These are phyloP conservation scores for Microchrysa polita DNA, from an alignment of 2,888 invertebrate species.

Conservation along the genomic window DNA sequence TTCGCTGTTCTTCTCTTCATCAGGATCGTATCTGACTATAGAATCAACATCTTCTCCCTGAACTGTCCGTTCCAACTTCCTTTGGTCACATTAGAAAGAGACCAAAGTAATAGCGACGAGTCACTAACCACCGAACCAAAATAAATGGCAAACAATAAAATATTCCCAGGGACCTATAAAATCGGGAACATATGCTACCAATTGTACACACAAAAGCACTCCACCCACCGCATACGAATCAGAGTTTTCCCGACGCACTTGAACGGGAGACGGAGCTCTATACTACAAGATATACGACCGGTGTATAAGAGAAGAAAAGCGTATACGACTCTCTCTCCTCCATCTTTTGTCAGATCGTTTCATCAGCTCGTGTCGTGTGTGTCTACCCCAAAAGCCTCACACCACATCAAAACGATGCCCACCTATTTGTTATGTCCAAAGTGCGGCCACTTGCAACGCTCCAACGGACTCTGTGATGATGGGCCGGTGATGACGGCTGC, in stretches of 20 bases:
- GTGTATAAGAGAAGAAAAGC: too few species aligned
- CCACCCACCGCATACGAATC: not conserved
- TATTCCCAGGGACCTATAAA: conserved; percentile 50
- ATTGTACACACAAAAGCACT: conserved; percentile 42
- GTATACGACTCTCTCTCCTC: conserved; percentile 18
- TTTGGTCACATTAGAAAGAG: conserved; percentile 38
- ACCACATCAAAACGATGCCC: conserved; percentile 19
- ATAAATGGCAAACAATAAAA: conserved; percentile 49
- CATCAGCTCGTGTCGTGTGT: conserved; percentile 12
- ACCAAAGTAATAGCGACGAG: conserved; percentile 38
- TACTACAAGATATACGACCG: not conserved
- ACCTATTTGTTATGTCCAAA: conserved; percentile 32
- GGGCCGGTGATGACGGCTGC: conserved; percentile 32
- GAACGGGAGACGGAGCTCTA: conserved; percentile 9
- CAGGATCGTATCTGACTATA: not conserved
- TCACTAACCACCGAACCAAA: conserved; percentile 40
- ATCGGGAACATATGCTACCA: conserved; percentile 50
- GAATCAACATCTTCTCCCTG: conserved; percentile 1
- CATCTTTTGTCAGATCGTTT: conserved; percentile 33
- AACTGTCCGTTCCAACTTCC: not conserved
- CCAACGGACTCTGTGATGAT: conserved; percentile 31
- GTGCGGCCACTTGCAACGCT: conserved; percentile 36
- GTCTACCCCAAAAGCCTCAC: not conserved
- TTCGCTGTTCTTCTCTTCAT: not conserved
- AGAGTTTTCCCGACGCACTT: conserved; percentile 15